Evolutionary conservation across 2,888 invertebrate species (phyloP), one percentile per base, ranked within the genome.

Genomic region (Sthenelais limicola): DNA sequence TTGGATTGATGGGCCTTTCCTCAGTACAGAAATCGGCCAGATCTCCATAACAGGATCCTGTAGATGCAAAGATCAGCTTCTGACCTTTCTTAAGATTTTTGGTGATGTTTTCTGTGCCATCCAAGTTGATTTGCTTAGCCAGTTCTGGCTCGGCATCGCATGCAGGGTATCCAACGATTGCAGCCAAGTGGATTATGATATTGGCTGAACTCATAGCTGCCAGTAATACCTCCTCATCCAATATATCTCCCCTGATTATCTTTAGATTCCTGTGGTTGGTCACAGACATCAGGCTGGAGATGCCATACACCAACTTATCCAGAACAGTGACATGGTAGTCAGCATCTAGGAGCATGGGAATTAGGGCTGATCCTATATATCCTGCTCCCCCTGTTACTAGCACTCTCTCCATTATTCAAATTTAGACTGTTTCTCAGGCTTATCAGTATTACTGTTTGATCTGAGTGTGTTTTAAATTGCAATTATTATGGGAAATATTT

Each of bases 21-120:
- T 88, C 88, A 7, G 84, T 82, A 72, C 87, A 88, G 0, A 85
- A 52, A 0, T 84, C 86, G 26, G 83, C 81, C 0, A 88, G 82
- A 9, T 86, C 84, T 0, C 87, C 88, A 74, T 88, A 88, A 69
- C 88, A 88, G 0, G 87, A 87, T 0, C 87, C 87, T 3, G 87
- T 87, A 5, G 80, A 83, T 7, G 88, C 85, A 76, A 85, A 88
- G 3, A 88, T 78, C 24, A 87, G 26, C 18, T 81, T 82, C 75
- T 87, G 87, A 35, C 82, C 76, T 0, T 82, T 81, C 15, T 76
- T 77, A 71, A 85, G 77, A 15, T 82, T 78, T 4, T 80, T 75
- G 1, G 82, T 79, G 7, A 88, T 68, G 51, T 79, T 83, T 38
- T 75, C 71, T 12, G 87, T 87, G 7, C 86, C 87, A 3, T 76